Conservation (phyloP, 2,113 vertebrate species). For the Cisticola juncidis region DNA sequence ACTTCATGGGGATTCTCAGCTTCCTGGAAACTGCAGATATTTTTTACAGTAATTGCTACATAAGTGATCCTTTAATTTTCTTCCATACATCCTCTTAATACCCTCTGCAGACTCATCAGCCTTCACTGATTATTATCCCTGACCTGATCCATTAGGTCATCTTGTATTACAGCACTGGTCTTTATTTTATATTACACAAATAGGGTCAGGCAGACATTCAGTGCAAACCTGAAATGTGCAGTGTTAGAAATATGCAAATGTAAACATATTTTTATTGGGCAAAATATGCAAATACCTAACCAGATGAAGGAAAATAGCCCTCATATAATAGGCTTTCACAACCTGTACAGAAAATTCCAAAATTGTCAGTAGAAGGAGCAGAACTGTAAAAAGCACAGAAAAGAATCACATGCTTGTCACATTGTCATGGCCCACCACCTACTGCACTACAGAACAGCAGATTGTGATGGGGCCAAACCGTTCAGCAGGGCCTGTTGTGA, state of each 20-base stretch:
- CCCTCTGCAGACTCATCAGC: not conserved
- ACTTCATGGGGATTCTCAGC: not conserved
- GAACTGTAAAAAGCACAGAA: not conserved
- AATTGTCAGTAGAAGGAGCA: not conserved
- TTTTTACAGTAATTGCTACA: not conserved
- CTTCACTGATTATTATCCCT: not conserved
- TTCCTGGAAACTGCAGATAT: not conserved
- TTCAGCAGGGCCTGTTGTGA: too few species aligned
- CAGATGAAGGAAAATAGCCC: not conserved
- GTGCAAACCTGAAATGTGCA: not conserved
- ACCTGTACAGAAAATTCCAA: not conserved
- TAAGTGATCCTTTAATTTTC: not conserved
- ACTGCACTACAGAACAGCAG: not conserved
- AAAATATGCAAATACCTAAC: not conserved
- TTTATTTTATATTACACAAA: not conserved
- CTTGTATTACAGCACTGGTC: not conserved
- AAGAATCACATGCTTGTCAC: fast-evolving
- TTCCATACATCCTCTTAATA: not conserved
- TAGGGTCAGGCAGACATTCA: not conserved
- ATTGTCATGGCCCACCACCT: fast-evolving
- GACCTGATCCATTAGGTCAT: not conserved
- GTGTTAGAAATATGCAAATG: not conserved
- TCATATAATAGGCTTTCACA: not conserved
- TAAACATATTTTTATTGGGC: not conserved
- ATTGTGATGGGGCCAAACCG: not conserved